Conservation (phyloP, 2,888 invertebrate species). For the Choristoneura rosaceana region DNA sequence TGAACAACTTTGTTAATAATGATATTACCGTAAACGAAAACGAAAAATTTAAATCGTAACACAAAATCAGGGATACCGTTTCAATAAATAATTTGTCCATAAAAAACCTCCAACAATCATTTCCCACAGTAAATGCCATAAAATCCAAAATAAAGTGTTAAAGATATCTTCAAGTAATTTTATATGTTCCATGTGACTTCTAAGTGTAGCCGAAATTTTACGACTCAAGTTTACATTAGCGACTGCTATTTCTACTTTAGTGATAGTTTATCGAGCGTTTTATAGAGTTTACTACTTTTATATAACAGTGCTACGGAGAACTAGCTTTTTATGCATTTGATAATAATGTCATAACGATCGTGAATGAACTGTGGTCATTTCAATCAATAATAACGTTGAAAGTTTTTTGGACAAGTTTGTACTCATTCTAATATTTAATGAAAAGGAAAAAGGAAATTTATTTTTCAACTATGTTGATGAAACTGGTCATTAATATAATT, state of each 20-base stretch:
- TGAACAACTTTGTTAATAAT: not conserved
- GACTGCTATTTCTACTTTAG: not conserved
- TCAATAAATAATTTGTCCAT: constrained; percentile 19
- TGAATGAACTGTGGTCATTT: constrained; percentile 16
- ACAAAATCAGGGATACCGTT: constrained; percentile 1
- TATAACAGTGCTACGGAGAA: constrained; percentile 1
- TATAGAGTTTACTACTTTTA: constrained; percentile 23
- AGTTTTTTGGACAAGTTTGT: not conserved
- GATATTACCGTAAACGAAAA: not conserved
- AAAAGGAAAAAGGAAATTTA: no score
- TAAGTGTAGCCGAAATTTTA: constrained; percentile 36
- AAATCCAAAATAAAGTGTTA: constrained; percentile 37
- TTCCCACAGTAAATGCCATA: constrained; percentile 32
- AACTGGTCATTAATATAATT: no score
- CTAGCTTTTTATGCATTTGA: not conserved
- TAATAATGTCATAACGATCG: constrained; percentile 17
- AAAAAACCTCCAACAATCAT: constrained; percentile 16
- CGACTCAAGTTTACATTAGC: constrained; percentile 25
- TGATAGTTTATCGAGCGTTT: constrained; percentile 22
- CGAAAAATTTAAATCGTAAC: not conserved
- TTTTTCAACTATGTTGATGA: no score
- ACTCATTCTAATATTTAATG: not conserved
- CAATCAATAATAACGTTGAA: not conserved
- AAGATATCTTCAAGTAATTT: constrained; percentile 38
- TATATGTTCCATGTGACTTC: constrained; percentile 28